These are phyloP conservation scores for Ascidia mentula DNA, from an alignment of 23 tunicate species.

Conservation along the genomic window DNA sequence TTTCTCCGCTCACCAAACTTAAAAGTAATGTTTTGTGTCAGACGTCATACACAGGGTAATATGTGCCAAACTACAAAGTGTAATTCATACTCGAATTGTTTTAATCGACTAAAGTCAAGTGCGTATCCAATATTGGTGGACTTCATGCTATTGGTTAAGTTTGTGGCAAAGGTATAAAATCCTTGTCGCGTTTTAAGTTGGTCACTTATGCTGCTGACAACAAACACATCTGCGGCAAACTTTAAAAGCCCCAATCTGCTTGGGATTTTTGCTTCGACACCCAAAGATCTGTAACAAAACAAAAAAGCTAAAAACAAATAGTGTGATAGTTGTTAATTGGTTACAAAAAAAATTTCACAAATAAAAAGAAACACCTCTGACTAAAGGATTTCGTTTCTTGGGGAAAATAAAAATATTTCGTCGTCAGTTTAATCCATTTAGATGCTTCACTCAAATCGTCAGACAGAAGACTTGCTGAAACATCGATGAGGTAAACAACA, in stretches of 20 bases:
- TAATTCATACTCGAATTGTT: conserved; percentile 63
- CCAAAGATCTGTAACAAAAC: neutral
- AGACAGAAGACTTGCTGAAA: conserved; percentile 36
- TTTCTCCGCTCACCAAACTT: neutral
- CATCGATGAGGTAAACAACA: conserved; percentile 60
- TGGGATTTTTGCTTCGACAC: neutral
- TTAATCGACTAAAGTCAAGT: conserved; percentile 55
- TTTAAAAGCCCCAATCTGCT: conserved; percentile 49
- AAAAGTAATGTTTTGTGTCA: neutral
- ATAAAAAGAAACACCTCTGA: too few relatives aligned
- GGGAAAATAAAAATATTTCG: conserved; percentile 50
- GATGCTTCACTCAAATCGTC: conserved; percentile 10
- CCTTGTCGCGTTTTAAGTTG: conserved; percentile 28
- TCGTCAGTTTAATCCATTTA: conserved; percentile 45
- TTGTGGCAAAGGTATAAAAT: conserved; percentile 20
- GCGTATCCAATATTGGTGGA: conserved; percentile 62
- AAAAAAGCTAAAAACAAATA: too few relatives aligned
- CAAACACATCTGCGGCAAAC: conserved; percentile 29
- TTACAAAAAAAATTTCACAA: too few relatives aligned
- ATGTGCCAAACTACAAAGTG: neutral
- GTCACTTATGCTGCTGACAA: conserved; percentile 43
- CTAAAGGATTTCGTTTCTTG: conserved; percentile 13
- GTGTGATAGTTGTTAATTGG: too few relatives aligned
- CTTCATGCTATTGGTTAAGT: conserved; percentile 26
- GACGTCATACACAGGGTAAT: neutral